Evolutionary conservation across 2,113 vertebrate species (phyloP).

Genomic region (Paedocypris sp.): DNA sequence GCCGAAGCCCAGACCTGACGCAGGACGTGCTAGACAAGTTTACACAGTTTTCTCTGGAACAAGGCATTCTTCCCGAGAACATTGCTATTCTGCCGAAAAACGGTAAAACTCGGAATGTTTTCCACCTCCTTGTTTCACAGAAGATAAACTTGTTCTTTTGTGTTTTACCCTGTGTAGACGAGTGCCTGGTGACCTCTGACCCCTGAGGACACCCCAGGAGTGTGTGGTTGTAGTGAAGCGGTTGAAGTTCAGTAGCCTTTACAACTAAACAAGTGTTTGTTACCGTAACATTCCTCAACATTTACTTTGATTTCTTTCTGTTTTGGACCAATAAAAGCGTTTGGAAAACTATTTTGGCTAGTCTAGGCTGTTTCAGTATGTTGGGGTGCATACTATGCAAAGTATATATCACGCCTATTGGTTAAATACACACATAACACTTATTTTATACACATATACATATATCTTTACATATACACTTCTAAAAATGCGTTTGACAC

Average conservation of each 20-base stretch:
- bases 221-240: background rate
- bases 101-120: conserved; percentile 43
- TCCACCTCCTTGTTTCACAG: too few species aligned
- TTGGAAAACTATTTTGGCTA: background rate
- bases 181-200: conserved; percentile 38
- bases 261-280: background rate
- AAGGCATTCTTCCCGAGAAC: conserved; percentile 56
- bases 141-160: too few species aligned
- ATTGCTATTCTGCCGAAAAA: conserved; percentile 59
- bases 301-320: background rate
- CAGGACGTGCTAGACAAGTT: conserved; percentile 58
- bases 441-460: background rate
- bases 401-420: too few species aligned
- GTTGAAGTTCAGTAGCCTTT: background rate
- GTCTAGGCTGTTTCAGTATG: too few species aligned
- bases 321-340: conserved; percentile 1
- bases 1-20: conserved; percentile 52
- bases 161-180: too few species aligned
- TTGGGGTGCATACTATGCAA: too few species aligned
- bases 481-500: too few species aligned
- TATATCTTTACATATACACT: background rate
- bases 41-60: conserved; percentile 51
- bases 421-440: too few species aligned
- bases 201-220: background rate
- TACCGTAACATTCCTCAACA: background rate